A percentile compares a stretch with the other conserved stretches of the same genome.
These are phyloP conservation scores for Microplitis mediator DNA, from an alignment of 1,140 invertebrate species.

Conservation along the genomic window DNA sequence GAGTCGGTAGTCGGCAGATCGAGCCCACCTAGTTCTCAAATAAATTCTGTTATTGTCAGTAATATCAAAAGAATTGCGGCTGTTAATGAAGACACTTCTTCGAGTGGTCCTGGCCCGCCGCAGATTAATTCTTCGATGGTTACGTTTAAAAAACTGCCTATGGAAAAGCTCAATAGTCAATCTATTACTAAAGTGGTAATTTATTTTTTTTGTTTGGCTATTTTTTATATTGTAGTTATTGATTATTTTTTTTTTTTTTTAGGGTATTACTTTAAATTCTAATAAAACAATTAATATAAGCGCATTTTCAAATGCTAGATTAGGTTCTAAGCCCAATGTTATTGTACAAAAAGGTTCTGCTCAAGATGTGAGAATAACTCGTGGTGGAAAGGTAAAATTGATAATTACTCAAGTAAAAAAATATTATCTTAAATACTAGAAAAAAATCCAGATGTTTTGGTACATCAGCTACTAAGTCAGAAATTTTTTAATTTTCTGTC, in stretches of 20 bases:
- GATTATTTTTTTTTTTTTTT: conserved; percentile 29
- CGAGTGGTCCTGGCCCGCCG: conserved; percentile 48
- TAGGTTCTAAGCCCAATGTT: conserved; percentile 50
- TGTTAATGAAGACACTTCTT: conserved; percentile 36
- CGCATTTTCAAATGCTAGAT: conserved; percentile 42
- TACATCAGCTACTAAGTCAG: no score
- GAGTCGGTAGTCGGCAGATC: neutral
- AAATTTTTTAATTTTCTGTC: no score
- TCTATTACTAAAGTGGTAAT: conserved; percentile 1
- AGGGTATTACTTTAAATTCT: conserved; percentile 43
- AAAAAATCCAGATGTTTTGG: no score
- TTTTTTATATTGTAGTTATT: neutral
- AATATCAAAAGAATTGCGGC: conserved; percentile 34
- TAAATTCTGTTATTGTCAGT: conserved; percentile 26
- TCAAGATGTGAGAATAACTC: conserved; percentile 53
- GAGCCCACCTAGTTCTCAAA: neutral
- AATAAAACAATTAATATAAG: conserved; percentile 46
- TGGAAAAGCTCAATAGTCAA: conserved; percentile 42
- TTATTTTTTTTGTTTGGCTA: neutral
- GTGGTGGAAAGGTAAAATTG: conserved; percentile 50
- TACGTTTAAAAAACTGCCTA: conserved; percentile 44
- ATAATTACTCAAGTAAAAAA: no score
- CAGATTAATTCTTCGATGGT: conserved; percentile 29
- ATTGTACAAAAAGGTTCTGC: conserved; percentile 54
- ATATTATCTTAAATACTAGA: no score